Percentiles rank a stretch among this genome's conserved stretches.
Conservation (phyloP, 2,113 vertebrate genomes). For the Terrapene triunguis region DNA sequence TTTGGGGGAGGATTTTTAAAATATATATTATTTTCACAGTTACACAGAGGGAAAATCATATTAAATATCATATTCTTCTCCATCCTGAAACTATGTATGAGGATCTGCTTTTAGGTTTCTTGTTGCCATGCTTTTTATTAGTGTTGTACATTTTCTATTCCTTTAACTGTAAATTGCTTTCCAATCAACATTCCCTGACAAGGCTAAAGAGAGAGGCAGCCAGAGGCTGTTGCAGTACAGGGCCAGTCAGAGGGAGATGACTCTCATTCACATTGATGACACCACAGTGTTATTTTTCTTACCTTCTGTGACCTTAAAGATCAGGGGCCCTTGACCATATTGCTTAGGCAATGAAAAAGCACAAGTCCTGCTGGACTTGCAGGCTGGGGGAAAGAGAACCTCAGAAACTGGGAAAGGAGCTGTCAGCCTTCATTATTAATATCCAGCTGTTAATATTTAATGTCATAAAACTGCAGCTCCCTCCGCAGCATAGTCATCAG, state of each 20-base stretch:
- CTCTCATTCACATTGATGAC: slow-evolving; percentile 81
- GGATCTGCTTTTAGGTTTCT: neutral
- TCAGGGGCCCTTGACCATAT: slow-evolving; percentile 81
- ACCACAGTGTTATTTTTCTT: slow-evolving; percentile 85
- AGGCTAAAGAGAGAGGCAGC: slow-evolving; percentile 83
- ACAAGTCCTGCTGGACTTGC: slow-evolving; percentile 73
- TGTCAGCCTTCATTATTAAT: slow-evolving; percentile 97
- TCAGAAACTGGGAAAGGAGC: slow-evolving; percentile 86
- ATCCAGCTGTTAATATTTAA: slow-evolving; percentile 95
- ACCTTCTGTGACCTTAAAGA: slow-evolving; percentile 84
- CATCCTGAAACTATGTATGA: neutral
- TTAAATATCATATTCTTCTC: slow-evolving; percentile 24
- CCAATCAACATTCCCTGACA: slow-evolving; percentile 82
- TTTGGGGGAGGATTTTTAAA: neutral
- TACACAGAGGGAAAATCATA: slow-evolving; percentile 5
- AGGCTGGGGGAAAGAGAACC: slow-evolving; percentile 79
- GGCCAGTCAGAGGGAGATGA: slow-evolving; percentile 68
- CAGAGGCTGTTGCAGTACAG: slow-evolving; percentile 75
- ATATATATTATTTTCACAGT: slow-evolving; percentile 17
- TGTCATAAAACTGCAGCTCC: slow-evolving; percentile 89
- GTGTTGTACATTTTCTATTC: slow-evolving; percentile 59
- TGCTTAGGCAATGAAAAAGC: slow-evolving; percentile 68
- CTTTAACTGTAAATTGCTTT: slow-evolving; percentile 81
- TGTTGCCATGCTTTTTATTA: slow-evolving; percentile 48
- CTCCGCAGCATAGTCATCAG: slow-evolving; percentile 79